These are phyloP conservation scores for Engystomops pustulosus DNA, from an alignment of 2,113 vertebrate genomes.

Conservation along the genomic window DNA sequence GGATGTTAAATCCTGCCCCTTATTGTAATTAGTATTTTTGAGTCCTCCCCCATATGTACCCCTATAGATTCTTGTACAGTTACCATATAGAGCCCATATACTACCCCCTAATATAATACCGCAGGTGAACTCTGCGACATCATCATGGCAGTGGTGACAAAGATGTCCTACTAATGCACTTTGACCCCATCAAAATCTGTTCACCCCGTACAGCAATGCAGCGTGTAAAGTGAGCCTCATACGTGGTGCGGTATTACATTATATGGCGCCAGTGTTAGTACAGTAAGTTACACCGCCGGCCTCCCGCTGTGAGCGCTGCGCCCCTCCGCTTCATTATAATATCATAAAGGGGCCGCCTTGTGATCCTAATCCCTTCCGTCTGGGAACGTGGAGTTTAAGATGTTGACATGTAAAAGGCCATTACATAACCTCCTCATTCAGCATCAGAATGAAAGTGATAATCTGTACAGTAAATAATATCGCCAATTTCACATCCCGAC, in stretches of 20 bases:
- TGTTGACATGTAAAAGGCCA: constrained; percentile 43
- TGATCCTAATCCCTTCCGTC: constrained; percentile 54
- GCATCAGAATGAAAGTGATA: constrained; percentile 34
- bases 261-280: background rate
- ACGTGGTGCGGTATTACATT: no score
- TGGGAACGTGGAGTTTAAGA: constrained; percentile 41
- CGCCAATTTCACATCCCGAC: background rate
- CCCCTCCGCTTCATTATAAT: constrained; percentile 17
- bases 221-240: no score
- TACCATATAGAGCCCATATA: no score
- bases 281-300: background rate
- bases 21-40: no score
- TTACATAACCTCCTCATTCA: constrained; percentile 45
- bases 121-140: no score
- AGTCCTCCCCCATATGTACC: no score
- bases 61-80: no score
- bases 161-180: no score
- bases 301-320: background rate
- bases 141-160: no score
- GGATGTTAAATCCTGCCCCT: no score
- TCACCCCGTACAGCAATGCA: background rate
- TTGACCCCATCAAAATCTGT: no score
- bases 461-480: constrained; percentile 36
- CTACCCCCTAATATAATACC: no score
- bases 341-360: constrained; percentile 34